Conservation (phyloP, 2,797 vertebrate genomes). For the Mormyrus proboscirostris region DNA sequence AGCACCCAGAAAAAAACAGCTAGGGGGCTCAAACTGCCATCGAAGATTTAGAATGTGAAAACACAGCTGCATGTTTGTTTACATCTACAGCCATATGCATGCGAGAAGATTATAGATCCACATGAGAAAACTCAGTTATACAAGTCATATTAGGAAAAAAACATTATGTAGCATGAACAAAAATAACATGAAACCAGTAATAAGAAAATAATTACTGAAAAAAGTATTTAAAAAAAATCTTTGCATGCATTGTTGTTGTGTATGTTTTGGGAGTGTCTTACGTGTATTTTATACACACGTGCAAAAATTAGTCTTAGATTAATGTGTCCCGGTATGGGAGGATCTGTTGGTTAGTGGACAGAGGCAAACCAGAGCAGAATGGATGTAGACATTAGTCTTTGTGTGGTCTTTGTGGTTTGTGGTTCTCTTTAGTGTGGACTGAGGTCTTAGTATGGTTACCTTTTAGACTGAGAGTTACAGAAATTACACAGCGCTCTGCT, state of each 20-base stretch:
- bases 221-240: slow-evolving; percentile 69
- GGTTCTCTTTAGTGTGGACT: slow-evolving; percentile 79
- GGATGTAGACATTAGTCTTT: slow-evolving; percentile 68
- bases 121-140: slow-evolving; percentile 66
- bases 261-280: slow-evolving; percentile 80
- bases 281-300: slow-evolving; percentile 69
- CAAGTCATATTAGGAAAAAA: slow-evolving; percentile 62
- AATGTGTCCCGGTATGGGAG: slow-evolving; percentile 81
- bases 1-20: slow-evolving; percentile 57
- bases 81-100: slow-evolving; percentile 83
- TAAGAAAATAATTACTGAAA: slow-evolving; percentile 42
- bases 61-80: slow-evolving; percentile 85
- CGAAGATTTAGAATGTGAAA: slow-evolving; percentile 75
- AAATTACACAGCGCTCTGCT: not conserved
- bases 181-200: slow-evolving; percentile 56
- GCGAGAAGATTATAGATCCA: slow-evolving; percentile 72
- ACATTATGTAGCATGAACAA: slow-evolving; percentile 79
- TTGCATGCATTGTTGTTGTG: slow-evolving; percentile 91
- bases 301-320: slow-evolving; percentile 81
- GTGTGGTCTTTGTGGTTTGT: slow-evolving; percentile 88
- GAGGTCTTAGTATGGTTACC: slow-evolving; percentile 72
- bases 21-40: slow-evolving; percentile 77
- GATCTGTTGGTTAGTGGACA: slow-evolving; percentile 69
- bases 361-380: slow-evolving; percentile 26
- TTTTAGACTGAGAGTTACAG: slow-evolving; percentile 57